These are phyloP conservation scores for Chloebia gouldiae DNA, from an alignment of 2,113 vertebrate species.

Conservation along the genomic window DNA sequence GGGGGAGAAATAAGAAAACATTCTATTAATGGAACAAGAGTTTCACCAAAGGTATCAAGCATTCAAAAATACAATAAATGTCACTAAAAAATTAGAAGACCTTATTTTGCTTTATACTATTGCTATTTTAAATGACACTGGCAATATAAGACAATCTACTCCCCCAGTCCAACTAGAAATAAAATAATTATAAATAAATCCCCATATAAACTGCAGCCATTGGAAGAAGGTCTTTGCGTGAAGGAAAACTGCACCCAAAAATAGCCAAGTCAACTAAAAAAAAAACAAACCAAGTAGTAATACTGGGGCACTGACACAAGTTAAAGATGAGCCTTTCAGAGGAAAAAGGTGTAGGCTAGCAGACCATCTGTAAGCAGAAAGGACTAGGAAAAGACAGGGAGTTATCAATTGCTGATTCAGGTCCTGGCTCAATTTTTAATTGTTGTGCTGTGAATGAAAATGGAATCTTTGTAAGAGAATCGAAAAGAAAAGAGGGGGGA, in stretches of 20 bases:
- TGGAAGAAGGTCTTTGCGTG: neutral
- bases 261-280: neutral
- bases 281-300: neutral
- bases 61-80: slow-evolving; percentile 13
- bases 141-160: slow-evolving; percentile 8
- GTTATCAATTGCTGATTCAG: neutral
- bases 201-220: neutral
- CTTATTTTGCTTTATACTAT: slow-evolving; percentile 20
- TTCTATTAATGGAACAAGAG: neutral
- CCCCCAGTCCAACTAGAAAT: neutral
- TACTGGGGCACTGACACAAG: neutral
- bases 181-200: slow-evolving; percentile 16
- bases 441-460: neutral
- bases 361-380: neutral
- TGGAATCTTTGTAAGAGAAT: neutral
- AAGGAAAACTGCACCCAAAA: neutral
- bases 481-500: too few relatives aligned
- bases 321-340: neutral
- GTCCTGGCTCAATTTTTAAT: neutral
- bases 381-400: neutral
- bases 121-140: neutral
- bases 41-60: neutral
- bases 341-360: neutral
- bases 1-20: neutral
- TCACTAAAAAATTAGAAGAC: slow-evolving; percentile 18